phyloP scores from a whole-genome alignment of 2,888 invertebrate species.

The Agrenia bidenticulata region DNA sequence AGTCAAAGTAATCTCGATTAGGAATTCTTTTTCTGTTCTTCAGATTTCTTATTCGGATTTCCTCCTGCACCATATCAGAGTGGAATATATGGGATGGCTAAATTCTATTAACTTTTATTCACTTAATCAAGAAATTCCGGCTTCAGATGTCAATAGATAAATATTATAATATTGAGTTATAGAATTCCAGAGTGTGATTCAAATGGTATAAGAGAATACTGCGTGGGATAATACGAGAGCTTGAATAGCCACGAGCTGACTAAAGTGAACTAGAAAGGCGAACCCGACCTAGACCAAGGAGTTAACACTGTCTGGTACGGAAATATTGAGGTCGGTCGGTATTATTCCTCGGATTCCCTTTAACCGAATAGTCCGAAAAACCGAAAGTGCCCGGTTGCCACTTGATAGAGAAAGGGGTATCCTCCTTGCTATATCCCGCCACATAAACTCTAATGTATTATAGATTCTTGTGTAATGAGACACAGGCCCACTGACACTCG shows the following conservation, averaged over 20 bases:
- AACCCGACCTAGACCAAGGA: conserved; percentile 48
- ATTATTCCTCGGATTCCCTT: conserved; percentile 8
- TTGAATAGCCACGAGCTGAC: neutral
- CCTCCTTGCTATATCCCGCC: too few relatives aligned
- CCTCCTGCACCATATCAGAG: conserved; percentile 4
- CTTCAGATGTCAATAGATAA: too few relatives aligned
- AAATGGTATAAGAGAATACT: too few relatives aligned
- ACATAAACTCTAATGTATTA: too few relatives aligned
- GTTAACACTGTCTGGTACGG: conserved; percentile 24
- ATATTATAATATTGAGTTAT: too few relatives aligned
- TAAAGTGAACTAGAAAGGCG: conserved; percentile 11
- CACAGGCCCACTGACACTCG: neutral
- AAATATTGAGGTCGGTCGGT: conserved; percentile 22
- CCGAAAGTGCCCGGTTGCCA: neutral
- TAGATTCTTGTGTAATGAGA: neutral
- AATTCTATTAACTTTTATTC: too few relatives aligned
- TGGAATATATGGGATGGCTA: too few relatives aligned
- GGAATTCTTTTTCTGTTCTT: conserved; percentile 20
- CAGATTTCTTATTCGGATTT: neutral
- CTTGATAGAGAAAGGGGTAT: too few relatives aligned
- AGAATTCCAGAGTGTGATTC: too few relatives aligned
- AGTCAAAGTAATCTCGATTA: conserved; percentile 22
- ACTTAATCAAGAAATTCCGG: too few relatives aligned
- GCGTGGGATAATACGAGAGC: too few relatives aligned
- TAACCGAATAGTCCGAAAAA: neutral